Evolutionary conservation across 2,888 invertebrate genomes (phyloP), one percentile per base, ranked within the genome.

Genomic region (Tachina grossa): DNA sequence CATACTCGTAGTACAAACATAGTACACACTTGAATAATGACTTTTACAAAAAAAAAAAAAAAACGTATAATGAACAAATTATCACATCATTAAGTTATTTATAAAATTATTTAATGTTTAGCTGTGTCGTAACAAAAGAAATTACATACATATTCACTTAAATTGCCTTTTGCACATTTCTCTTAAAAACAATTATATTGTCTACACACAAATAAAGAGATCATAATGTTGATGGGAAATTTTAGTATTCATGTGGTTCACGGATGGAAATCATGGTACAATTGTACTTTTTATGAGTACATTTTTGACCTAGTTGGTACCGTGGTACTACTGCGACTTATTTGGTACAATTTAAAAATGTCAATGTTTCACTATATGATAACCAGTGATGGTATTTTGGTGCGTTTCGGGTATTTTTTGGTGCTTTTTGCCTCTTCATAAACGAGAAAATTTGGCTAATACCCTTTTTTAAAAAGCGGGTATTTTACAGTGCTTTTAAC

Each of bases 41-140:
- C 79, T n/a, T n/a, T n/a, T n/a, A 77, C 57, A 16, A 76, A 22
- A 43, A 81, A 63, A 2, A 31, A 77, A 5, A 31, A 10, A 68
- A 66, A 66, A 31, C 1, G 14, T 22, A 75, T n/a, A 61, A 66
- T 57, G 68, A 83, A 75, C 69, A 75, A 85, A 85, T 85, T 75
- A 83, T 76, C 83, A 79, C 83, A 85, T 85, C 83, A 83, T 83
- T 79, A 66, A 45, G 13, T 71, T 85, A 85, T 85, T 85, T 79
- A 71, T 83, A 85, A 78, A 83, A 78, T 57, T 61, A 47, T 66
- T 69, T 69, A 61, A 53, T 63, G 16, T 51, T 47, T 66, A 16
- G 39, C 41, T 77, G 53, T 81, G 59, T 68, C 51, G 45, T 14
- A 49, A 75, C 45, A 76, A 61, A 76, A 69, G 16, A 76, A 78